Conservation (phyloP, 2,888 invertebrate genomes). For the Steinernema scapterisci region DNA sequence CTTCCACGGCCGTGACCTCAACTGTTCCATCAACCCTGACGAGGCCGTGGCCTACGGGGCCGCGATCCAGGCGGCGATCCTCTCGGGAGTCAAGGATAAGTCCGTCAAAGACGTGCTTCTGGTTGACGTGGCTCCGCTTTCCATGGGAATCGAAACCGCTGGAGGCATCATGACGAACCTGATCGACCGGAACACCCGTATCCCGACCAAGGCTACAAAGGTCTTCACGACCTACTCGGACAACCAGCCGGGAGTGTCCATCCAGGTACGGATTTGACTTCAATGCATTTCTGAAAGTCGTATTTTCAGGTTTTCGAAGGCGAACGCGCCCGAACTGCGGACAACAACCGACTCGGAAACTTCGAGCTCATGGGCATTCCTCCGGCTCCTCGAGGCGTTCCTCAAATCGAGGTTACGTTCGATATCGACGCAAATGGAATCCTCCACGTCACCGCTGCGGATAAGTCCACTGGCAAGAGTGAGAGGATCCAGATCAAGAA, state of each 20-base stretch:
- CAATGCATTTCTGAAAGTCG: too few relatives aligned
- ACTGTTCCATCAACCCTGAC: constrained; percentile 81
- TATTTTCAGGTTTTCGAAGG: constrained; percentile 70
- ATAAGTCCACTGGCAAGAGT: constrained; percentile 76
- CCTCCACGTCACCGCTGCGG: constrained; percentile 87
- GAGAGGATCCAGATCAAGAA: constrained; percentile 68
- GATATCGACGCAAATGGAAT: constrained; percentile 82
- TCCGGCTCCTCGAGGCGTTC: constrained; percentile 87
- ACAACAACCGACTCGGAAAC: constrained; percentile 88
- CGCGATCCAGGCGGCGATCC: constrained; percentile 85
- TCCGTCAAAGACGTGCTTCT: constrained; percentile 41
- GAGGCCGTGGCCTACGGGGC: constrained; percentile 98
- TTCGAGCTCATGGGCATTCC: constrained; percentile 96
- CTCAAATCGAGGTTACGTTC: constrained; percentile 74
- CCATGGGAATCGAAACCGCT: constrained; percentile 79
- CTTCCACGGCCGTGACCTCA: constrained; percentile 85
- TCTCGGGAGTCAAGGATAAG: constrained; percentile 71
- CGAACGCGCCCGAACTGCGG: constrained; percentile 81
- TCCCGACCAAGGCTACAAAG: constrained; percentile 68
- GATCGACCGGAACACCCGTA: constrained; percentile 75
- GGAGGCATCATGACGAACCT: constrained; percentile 91
- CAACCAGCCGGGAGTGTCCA: constrained; percentile 86
- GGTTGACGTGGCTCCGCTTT: constrained; percentile 40
- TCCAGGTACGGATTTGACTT: too few relatives aligned
- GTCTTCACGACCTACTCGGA: constrained; percentile 86